Conservation (phyloP, 2,113 vertebrate species). For the Plestiodon gilberti region DNA sequence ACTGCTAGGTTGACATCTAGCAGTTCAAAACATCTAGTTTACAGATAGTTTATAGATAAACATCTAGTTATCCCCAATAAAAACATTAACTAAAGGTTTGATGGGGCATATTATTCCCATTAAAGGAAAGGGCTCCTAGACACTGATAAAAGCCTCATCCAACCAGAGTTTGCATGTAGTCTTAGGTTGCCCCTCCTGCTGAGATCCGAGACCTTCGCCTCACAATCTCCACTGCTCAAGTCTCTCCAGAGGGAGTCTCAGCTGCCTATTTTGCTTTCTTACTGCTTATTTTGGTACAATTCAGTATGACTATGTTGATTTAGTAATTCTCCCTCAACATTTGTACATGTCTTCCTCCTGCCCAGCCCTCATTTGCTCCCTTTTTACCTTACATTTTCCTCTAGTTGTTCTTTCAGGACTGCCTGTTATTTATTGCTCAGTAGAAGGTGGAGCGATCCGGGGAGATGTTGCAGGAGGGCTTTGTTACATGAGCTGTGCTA, state of each 20-base stretch:
- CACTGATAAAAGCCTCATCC: not conserved
- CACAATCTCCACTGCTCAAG: not conserved
- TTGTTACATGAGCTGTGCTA: not conserved
- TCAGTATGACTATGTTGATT: not conserved
- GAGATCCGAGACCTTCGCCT: not conserved
- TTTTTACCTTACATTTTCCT: not conserved
- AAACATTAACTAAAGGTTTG: not conserved
- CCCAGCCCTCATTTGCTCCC: not conserved
- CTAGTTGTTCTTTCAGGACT: not conserved
- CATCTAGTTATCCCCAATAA: not conserved
- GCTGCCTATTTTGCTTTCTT: not conserved
- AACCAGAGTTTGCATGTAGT: not conserved
- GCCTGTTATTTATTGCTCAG: not conserved
- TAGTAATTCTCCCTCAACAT: not conserved
- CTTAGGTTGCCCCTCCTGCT: not conserved
- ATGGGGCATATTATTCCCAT: not conserved
- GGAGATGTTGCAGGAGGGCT: not conserved
- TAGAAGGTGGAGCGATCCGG: too few relatives aligned
- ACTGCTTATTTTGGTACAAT: not conserved
- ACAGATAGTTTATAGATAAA: too few relatives aligned
- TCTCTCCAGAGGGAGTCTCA: not conserved
- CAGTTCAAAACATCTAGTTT: too few relatives aligned
- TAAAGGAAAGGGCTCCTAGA: not conserved
- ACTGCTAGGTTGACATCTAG: too few relatives aligned
- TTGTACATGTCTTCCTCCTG: not conserved